Base-by-base conservation (phyloP, 1,140 invertebrate genomes). In the Daktulosphaira vitifoliae region DNA sequence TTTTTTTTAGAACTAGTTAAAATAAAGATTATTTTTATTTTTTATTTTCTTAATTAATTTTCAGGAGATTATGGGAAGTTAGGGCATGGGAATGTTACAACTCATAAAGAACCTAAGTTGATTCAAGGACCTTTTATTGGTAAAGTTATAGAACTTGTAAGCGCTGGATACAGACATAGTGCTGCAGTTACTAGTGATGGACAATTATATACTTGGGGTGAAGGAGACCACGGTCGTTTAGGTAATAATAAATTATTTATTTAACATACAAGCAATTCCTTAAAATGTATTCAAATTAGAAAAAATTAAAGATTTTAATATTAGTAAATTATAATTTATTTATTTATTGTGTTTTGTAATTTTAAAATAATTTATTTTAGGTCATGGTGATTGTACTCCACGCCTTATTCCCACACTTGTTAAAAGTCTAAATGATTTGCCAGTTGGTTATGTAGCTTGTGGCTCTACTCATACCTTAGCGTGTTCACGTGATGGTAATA, bases 121-220 rank as follows among this genome's bases (percentile, higher is more conserved):
- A 76, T 82, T 18, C 70, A 66, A 16, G 80, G 78, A 0, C 75
- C 76, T 3, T 76, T 81, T 65, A 65, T 72, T 25, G 76, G 75
- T 15, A 78, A 80, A 71, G 73, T 74, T 6, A 74, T 81, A 16
- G 77, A 76, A 44, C 76, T 76, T 71, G 77, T 84, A 22, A 77
- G 81, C 68, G 82, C 82, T 70, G 84, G 84, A n/a, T 84, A 82
- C 71, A 74, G 82, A 22, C 84, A 82, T 71, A 80, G 78, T 70
- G 81, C 80, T 50, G 79, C 78, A 51, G 78, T 82, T 7, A 81
- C 80, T 2, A 76, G 77, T 46, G 77, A 80, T 68, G 81, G 81
- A 4, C 73, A 76, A 66, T 70, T 82, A 23, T 82, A 77, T 68
- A 81, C 80, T 1, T 82, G 80, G 80, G 84, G 84, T 7, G 80